Evolutionary conservation across 2,797 vertebrate species (phyloP).

Genomic region (Limosa lapponica): DNA sequence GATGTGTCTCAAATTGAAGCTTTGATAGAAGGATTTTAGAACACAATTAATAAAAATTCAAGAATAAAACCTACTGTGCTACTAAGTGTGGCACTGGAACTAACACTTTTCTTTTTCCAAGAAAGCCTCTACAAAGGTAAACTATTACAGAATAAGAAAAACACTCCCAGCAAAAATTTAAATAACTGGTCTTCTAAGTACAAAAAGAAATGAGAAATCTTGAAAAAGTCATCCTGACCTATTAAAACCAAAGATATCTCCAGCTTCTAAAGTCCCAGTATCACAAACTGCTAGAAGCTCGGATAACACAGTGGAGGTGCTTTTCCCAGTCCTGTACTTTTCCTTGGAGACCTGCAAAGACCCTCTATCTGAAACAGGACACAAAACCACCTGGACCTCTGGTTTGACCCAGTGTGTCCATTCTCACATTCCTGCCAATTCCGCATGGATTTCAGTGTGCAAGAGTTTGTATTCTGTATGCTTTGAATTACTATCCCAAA

Average conservation of each 20-base stretch:
- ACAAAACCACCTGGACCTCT: background rate
- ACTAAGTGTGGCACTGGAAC: background rate
- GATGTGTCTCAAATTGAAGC: background rate
- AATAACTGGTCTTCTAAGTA: background rate
- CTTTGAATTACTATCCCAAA: background rate
- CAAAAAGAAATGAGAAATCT: background rate
- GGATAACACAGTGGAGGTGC: background rate
- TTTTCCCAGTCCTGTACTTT: background rate
- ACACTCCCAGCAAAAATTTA: background rate
- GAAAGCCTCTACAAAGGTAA: background rate
- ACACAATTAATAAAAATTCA: background rate
- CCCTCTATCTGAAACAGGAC: background rate
- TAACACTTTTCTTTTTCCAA: background rate
- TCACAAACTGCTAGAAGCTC: background rate
- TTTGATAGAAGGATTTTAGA: background rate
- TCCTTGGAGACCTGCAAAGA: background rate
- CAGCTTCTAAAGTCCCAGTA: background rate
- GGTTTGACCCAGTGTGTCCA: background rate
- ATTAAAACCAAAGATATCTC: background rate
- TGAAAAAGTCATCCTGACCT: background rate
- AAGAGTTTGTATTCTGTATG: background rate
- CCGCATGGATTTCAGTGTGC: accelerated
- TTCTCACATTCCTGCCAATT: background rate
- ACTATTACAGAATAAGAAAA: background rate
- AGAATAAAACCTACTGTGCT: background rate